Evolutionary conservation across 2,113 vertebrate species (phyloP), one percentile per base, ranked within the genome.

Genomic region (Chascanopsetta lugubris): DNA sequence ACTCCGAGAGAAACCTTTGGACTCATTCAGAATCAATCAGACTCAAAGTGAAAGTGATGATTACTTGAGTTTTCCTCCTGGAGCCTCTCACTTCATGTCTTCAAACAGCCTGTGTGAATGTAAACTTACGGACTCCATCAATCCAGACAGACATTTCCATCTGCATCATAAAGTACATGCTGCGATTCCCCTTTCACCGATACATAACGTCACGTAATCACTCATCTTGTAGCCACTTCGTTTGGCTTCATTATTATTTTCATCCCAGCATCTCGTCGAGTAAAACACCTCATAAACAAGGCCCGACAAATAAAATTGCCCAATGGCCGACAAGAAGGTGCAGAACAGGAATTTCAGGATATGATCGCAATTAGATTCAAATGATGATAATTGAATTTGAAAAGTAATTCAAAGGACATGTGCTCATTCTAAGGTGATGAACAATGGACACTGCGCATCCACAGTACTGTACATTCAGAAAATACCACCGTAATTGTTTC

Each of bases 1-100:
- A 61, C 48, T 45, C 24, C 3, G 26, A 21, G 42, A 22, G n/a
- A 63, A 66, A 53, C 53, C 17, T 10, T 40, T 62, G 69, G 62
- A 73, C 70, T 73, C 61, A 59, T 36, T 69, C 18, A 26, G 70
- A 57, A 68, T 32, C 2, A 48, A 42, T 53, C 25, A 45, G 27
- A 47, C 42, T 46, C 18, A 30, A 17, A 45, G 48, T 34, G 29
- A 9, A 15, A 45, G 42, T 40, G 22, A 50, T 15, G 2, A 50
- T 57, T 26, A 51, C n/a, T 30, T 30, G 43, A 20, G 18, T 15
- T 38, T 38, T 63, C 9, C 6, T 57, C 22, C 40, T 0, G 6
- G 21, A 53, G 21, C 51, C 56, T 29, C 8, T 36, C 32, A 2
- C 20, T 50, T 47, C 12, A 2, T 29, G 36, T 45, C 40, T n/a